Evolutionary conservation across 2,113 vertebrate genomes (phyloP).

Genomic region (Falco punctatus): DNA sequence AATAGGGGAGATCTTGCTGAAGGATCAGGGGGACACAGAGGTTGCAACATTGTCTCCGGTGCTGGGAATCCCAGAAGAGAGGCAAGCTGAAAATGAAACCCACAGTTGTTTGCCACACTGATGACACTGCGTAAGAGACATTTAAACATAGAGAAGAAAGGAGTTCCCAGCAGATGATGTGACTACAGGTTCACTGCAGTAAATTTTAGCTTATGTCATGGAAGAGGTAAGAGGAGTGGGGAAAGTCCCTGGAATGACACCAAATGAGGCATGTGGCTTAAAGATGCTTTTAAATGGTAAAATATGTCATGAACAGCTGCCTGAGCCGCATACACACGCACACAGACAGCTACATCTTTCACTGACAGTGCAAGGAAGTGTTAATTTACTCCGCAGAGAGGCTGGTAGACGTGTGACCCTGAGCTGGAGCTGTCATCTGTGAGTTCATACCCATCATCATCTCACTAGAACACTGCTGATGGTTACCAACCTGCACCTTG

Average conservation of each 20-base stretch:
- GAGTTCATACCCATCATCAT: neutral
- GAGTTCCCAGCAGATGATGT: neutral
- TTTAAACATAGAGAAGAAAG: neutral
- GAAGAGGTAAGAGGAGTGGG: neutral
- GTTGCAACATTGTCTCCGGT: neutral
- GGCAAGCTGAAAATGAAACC: neutral
- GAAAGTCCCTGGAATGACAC: neutral
- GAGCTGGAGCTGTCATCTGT: neutral
- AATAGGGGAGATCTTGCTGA: neutral
- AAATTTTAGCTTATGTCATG: neutral
- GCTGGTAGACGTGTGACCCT: neutral
- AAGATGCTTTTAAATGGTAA: neutral
- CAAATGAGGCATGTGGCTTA: neutral
- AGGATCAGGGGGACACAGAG: neutral
- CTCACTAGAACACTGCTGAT: neutral
- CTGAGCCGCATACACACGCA: fast-evolving
- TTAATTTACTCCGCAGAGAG: neutral
- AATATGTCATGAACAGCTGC: neutral
- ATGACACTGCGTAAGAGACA: neutral
- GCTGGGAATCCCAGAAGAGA: neutral
- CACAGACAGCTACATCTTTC: neutral
- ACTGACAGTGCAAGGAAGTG: fast-evolving
- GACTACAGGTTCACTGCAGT: neutral
- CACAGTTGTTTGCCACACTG: neutral
- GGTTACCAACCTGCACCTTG: fast-evolving